Evolutionary conservation across 2,113 vertebrate species (phyloP), one percentile per base, ranked within the genome.

Genomic region (Chloroceryle aenea): DNA sequence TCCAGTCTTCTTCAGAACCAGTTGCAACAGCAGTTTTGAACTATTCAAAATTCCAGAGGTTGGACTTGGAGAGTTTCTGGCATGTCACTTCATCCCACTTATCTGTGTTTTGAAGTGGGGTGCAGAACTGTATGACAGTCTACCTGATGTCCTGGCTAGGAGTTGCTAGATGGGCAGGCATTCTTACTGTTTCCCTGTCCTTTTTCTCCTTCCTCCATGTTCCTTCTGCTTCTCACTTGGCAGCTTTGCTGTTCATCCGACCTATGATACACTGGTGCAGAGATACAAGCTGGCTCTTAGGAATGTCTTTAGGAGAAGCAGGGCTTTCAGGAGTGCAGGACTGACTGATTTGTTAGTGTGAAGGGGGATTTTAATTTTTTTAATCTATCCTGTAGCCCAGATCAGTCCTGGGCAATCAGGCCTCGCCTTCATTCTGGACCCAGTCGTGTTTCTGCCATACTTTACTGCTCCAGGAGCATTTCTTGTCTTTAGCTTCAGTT

Each of bases 181-280:
- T 53, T 61, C 16, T 63, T 78, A 52, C 2, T 0, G 7, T 26
- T 69, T 30, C 15, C 26, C 13, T 0, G 2, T 47, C 29, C 10
- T 72, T 88, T 7, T 7, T 84, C 9, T 59, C 34, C 34, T 72
- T 93, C 34, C 34, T 81, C 13, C 20, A 2, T 15, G 29, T 6
- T 59, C 34, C 23, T 81, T 69, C 82, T 76, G 45, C 20, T 90
- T 82, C 53, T 63, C 43, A 8, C 85, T 48, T 88, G 48, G 38
- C 43, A 48, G 42, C 14, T 90, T 68, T 73, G 48, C 58, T 75
- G 58, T 30, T 76, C 45, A 3, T 52, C 17, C 68, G 77, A 48
- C 25, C 22, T 68, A 3, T 26, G 61, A 25, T 40, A 40, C 23
- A 36, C 18, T 79, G 25, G 10, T 81, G 48, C 18, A 40, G 61